Evolutionary conservation across 2,888 invertebrate genomes (phyloP).

Genomic region (Heliconius hortense): DNA sequence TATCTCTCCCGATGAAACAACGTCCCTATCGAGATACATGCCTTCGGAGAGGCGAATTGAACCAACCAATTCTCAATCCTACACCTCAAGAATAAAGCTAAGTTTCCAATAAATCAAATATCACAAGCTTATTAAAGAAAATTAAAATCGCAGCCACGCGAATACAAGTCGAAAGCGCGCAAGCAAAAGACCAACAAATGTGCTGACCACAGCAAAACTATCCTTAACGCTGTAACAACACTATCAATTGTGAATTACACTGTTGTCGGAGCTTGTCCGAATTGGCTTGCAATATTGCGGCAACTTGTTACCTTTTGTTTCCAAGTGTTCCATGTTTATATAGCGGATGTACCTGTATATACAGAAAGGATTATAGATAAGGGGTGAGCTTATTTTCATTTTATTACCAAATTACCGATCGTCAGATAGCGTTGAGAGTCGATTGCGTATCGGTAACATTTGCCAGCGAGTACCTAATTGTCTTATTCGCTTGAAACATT

Average conservation of each 20-base stretch:
- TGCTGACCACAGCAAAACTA: conserved; percentile 54
- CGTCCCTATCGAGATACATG: conserved; percentile 75
- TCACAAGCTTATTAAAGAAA: conserved; percentile 77
- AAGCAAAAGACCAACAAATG: conserved; percentile 54
- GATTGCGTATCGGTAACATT: conserved; percentile 76
- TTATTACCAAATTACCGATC: conserved; percentile 83
- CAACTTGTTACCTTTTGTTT: conserved; percentile 51
- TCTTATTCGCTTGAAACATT: conserved; percentile 66
- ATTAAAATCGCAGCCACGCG: conserved; percentile 79
- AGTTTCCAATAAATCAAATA: conserved; percentile 45
- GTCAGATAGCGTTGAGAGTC: conserved; percentile 64
- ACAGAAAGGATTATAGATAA: conserved; percentile 80
- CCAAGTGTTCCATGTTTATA: conserved; percentile 66
- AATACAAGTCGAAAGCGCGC: conserved; percentile 71
- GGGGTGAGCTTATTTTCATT: conserved; percentile 79
- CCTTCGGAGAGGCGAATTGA: conserved; percentile 61
- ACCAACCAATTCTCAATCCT: conserved; percentile 48
- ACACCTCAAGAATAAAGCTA: conserved; percentile 47
- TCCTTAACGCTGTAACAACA: conserved; percentile 54
- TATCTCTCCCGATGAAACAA: conserved; percentile 77
- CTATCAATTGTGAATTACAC: conserved; percentile 49
- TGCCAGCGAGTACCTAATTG: conserved; percentile 71
- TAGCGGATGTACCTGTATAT: conserved; percentile 60
- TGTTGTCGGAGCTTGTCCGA: conserved; percentile 32
- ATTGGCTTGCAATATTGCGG: conserved; percentile 52